Evolutionary conservation across 2,888 invertebrate genomes (phyloP), one percentile per base, ranked within the genome.

Genomic region (Piscicola geometra): DNA sequence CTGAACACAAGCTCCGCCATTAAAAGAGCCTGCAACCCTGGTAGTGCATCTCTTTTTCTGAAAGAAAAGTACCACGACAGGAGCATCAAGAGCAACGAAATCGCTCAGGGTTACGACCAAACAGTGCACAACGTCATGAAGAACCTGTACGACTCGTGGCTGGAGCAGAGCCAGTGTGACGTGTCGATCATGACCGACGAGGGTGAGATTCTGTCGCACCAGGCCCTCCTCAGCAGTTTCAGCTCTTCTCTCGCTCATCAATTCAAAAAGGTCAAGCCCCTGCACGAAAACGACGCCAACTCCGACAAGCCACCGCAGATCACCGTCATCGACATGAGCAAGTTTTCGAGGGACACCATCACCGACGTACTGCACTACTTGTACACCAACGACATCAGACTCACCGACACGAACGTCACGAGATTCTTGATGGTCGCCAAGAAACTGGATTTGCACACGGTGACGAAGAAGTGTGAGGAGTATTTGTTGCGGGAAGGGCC

Each of bases 141-240:
- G 32, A 71, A 52, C 25, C 52, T 71, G 18, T 50, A 71, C 71
- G 71, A 71, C 28, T 71, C 52, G 36, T 71, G 71, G 71, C 71
- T 71, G 1, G 71, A 71, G 25, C 71, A 71, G 71, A 71, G n/a
- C 33, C 71, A 71, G 32, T 71, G 71, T 41, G 71, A 71, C 52
- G 71, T 71, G 0, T 50, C 71, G 9, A 71, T 71, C 41, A 41
- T 71, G 28, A 71, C 71, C 15, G 71, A 71, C 71, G 71, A 71
- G 9, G 71, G 71, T 28, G 71, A 71, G 30, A 71, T 71, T 1
- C 47, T 71, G 71, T 41, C 52, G 9, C 71, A 71, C 71, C 71
- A 71, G 52, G 71, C 71, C n/a, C 30, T 71, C 5, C 52, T 71
- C 52, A 71, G 71, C 21, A 71, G 71, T 18, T 71, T 71, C 71